These are phyloP conservation scores for Lerista edwardsae DNA, from an alignment of 2,797 vertebrate species.

Conservation along the genomic window DNA sequence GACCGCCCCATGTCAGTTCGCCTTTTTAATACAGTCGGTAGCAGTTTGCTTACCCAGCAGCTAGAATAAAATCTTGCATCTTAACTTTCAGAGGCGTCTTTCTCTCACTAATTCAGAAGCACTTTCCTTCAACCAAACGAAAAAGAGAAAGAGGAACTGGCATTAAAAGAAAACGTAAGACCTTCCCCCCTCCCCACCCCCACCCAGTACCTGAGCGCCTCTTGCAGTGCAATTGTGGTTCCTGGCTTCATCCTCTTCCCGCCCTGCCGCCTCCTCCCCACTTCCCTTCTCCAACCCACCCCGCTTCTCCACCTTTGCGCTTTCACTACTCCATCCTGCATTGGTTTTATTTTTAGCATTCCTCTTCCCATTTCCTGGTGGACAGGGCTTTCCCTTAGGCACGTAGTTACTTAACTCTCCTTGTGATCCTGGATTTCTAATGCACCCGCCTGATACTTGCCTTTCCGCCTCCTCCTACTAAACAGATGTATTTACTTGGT, in stretches of 20 bases:
- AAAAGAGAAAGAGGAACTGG: conserved; percentile 88
- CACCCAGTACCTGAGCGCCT: not conserved
- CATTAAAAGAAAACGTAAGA: conserved; percentile 94
- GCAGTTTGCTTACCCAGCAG: conserved; percentile 27
- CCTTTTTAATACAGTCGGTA: conserved; percentile 14
- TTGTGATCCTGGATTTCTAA: not conserved
- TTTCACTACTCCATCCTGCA: conserved; percentile 45
- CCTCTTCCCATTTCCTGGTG: not conserved
- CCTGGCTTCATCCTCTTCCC: conserved; percentile 38
- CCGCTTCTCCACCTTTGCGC: not conserved
- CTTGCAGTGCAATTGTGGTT: conserved; percentile 30
- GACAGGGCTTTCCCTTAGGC: conserved; percentile 20
- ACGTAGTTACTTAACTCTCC: not conserved
- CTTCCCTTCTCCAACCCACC: conserved; percentile 6
- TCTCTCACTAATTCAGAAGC: conserved; percentile 93
- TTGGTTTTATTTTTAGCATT: not conserved
- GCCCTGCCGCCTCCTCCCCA: conserved; percentile 5
- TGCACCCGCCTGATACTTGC: not conserved
- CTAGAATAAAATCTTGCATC: conserved; percentile 67
- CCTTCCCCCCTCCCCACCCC: conserved; percentile 43
- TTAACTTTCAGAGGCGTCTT: conserved; percentile 90
- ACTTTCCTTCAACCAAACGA: conserved; percentile 96
- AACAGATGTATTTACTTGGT: not conserved
- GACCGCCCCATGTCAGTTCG: not conserved
- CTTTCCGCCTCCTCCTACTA: not conserved